Conservation (phyloP, 1,140 invertebrate genomes). For the Microplitis demolitor region DNA sequence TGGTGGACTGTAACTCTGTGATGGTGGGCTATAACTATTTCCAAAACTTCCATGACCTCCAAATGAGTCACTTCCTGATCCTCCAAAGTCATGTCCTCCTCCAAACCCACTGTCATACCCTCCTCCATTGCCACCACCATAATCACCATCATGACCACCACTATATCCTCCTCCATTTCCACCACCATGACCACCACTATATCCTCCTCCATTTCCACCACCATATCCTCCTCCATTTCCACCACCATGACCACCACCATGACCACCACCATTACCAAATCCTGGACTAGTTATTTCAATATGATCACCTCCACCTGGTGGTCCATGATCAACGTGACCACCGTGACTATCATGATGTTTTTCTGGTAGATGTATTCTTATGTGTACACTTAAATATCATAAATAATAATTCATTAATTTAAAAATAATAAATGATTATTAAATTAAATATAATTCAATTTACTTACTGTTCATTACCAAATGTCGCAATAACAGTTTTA, state of each 20-base stretch:
- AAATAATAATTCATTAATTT: conserved; percentile 17
- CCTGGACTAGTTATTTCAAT: conserved; percentile 30
- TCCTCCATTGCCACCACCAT: conserved; percentile 25
- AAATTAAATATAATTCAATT: background rate
- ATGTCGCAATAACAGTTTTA: conserved; percentile 46
- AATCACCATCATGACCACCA: conserved; percentile 22
- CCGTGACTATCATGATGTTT: conserved; percentile 14
- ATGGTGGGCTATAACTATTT: conserved; percentile 9
- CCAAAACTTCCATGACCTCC: conserved; percentile 24
- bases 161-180: conserved; percentile 30
- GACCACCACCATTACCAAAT: conserved; percentile 36
- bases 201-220: conserved; percentile 24
- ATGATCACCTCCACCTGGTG: conserved; percentile 26
- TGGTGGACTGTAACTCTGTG: conserved; percentile 4
- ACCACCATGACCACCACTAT: conserved; percentile 28
- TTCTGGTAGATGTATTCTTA: conserved; percentile 55
- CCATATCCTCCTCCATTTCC: conserved; percentile 22
- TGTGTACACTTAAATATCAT: conserved; percentile 53
- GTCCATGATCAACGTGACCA: conserved; percentile 45
- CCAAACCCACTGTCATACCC: conserved; percentile 18
- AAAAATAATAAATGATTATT: conserved; percentile 9
- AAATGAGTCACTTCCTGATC: conserved; percentile 27
- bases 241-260: conserved; percentile 31
- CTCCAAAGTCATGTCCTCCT: conserved; percentile 21
- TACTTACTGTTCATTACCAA: conserved; percentile 59